Base-by-base conservation (phyloP, 2,888 invertebrate genomes). In the Erannis defoliaria region DNA sequence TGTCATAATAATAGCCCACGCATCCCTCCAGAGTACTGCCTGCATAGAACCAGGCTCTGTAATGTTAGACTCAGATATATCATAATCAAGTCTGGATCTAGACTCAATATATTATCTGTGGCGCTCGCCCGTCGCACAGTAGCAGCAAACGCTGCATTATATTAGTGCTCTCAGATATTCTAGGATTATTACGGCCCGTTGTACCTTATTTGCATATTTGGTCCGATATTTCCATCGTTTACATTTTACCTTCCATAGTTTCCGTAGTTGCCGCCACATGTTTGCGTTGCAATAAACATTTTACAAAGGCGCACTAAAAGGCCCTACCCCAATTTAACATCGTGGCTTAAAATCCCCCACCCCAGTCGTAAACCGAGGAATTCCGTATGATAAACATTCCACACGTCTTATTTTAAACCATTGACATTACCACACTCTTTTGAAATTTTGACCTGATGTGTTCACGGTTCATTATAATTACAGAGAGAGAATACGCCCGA, bases 331-430 rank as follows among this genome's bases (percentile, higher is more conserved):
- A 72, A 67, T 67, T 71, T 63, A 63, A 64, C 59, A 63, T 48
- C 40, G 53, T 50, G 38, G 64, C 67, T 67, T 70, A 68, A 66
- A 66, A 63, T 67, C 72, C 72, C 66, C 68, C 73, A 74, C 74
- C 67, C 71, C 55, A 73, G 65, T 83, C 81, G 82, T 85, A 83
- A 86, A 85, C 75, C 64, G 61, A 73, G 78, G 79, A 82, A 85
- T 85, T 77, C 74, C 77, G 70, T 75, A 73, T 81, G 75, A 81
- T 82, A 78, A 82, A 84, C 82, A 85, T 85, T 83, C 81, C 81
- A 71, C 71, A 69, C 72, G 77, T 80, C 78, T 85, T 84, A 84
- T 84, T 85, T 84, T 80, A 76, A 80, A 82, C 78, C 76, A 75
- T 72, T 78, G 74, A 77, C 74, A 81, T 79, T 81, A 78, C 80